Evolutionary conservation across 2,888 invertebrate genomes (phyloP), one percentile per base, ranked within the genome.

Genomic region (Dendrolimus houi): DNA sequence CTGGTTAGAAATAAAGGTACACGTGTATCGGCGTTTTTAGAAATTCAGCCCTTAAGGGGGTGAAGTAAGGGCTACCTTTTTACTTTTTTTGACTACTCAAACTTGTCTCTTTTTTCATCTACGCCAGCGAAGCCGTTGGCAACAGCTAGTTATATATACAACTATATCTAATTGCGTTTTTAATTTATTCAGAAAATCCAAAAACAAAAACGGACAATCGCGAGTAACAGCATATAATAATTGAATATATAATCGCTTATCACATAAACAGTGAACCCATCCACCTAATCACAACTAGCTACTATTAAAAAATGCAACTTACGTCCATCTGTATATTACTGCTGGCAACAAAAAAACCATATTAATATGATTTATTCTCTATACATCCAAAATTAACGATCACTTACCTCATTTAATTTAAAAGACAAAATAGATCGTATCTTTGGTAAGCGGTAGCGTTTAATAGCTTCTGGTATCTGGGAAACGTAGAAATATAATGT

Each of bases 351-450:
- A 67, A 63, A 68, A 29, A 29, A 29, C 29, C 29, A 29, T 68
- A 71, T 70, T 65, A 70, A 64, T 69, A 73, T 75, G 74, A 75
- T 73, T 74, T 74, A 75, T 73, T 59, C 59, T 63, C 59, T 58
- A 65, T 64, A 60, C 62, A 57, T 54, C 59, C 55, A 55, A 53
- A 62, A 66, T 70, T 71, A 72, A 72, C 65, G 68, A 61, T 60
- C 56, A 47, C 57, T 10, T 47, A 60, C 60, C 64, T 64, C 63
- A 66, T 67, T 71, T 66, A 64, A 69, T 72, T 67, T 59, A 61
- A 64, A 63, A 70, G 65, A 47, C 47, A 47, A 47, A 47, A 47
- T 3, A 47, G 47, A 47, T 47, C 9, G 12, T 47, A 47, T 47
- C 63, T 65, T 29, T 47, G 47, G 47, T 12, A 9, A 47, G 47